These are phyloP conservation scores for Apantesis nais DNA, from an alignment of 2,888 invertebrate species.

Conservation along the genomic window DNA sequence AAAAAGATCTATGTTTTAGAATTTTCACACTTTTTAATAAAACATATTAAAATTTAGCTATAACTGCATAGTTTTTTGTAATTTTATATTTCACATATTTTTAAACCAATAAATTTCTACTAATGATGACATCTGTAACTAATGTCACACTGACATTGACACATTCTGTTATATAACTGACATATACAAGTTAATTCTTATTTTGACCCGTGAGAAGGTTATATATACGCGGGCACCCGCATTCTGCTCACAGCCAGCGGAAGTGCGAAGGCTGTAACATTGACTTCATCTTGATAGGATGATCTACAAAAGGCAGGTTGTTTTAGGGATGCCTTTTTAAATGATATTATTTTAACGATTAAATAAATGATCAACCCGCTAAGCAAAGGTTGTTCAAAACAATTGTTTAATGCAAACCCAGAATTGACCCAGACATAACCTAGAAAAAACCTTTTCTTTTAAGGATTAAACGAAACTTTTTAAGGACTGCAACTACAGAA, in stretches of 20 bases:
- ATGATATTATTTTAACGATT: not conserved
- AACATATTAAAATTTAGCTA: no score
- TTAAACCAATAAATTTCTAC: not conserved
- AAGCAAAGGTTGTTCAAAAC: not conserved
- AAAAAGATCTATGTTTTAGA: no score
- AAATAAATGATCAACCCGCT: not conserved
- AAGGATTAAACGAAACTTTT: no score
- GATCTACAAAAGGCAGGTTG: conserved; percentile 6
- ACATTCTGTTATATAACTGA: not conserved
- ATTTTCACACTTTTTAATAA: no score
- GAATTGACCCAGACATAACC: no score
- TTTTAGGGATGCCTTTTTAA: conserved; percentile 3
- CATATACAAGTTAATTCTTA: not conserved
- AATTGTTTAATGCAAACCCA: not conserved
- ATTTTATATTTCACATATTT: no score
- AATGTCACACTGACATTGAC: conserved; percentile 12
- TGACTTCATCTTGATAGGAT: conserved; percentile 17
- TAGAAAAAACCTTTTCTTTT: no score
- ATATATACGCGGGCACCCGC: conserved; percentile 12
- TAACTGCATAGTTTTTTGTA: no score
- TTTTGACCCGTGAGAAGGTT: conserved; percentile 16
- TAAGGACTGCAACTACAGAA: no score
- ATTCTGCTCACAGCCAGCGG: conserved; percentile 21
- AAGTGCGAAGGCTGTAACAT: conserved; percentile 22
- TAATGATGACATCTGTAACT: conserved; percentile 9